Evolutionary conservation across 2,888 invertebrate genomes (phyloP).

Genomic region (Phlogophora meticulosa): DNA sequence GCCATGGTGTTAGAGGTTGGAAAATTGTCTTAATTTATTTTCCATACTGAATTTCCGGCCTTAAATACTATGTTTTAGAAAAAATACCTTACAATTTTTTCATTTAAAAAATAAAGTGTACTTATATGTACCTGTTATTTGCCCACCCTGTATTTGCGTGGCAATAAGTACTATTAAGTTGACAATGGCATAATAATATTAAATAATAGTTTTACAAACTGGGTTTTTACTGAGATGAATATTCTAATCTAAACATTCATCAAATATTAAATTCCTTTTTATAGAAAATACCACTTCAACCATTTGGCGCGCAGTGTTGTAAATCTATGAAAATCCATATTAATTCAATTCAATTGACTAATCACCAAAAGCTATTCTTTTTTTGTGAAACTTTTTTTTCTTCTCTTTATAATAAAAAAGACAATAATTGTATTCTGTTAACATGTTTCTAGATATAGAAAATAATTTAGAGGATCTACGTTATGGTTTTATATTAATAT

Average conservation of each 20-base stretch:
- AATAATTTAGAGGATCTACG: not conserved
- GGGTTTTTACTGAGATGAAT: not conserved
- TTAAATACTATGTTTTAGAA: too few species aligned
- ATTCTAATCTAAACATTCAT: not conserved
- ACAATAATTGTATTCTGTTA: not conserved
- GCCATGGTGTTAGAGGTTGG: too few species aligned
- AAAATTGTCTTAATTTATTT: too few species aligned
- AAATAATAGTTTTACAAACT: not conserved
- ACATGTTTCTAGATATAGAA: not conserved
- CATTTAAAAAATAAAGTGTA: too few species aligned
- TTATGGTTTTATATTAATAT: not conserved
- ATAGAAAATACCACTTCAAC: constrained; percentile 3
- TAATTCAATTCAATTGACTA: too few species aligned
- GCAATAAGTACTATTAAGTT: constrained; percentile 5
- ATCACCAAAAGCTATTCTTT: too few species aligned
- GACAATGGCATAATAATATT: not conserved
- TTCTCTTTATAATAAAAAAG: too few species aligned
- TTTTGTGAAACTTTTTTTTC: too few species aligned
- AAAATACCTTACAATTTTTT: too few species aligned
- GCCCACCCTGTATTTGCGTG: too few species aligned
- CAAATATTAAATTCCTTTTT: constrained; percentile 3
- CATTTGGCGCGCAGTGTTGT: not conserved
- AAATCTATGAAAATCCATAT: not conserved
- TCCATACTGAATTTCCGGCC: too few species aligned
- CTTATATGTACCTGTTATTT: too few species aligned